Evolutionary conservation across 2,113 vertebrate species (phyloP), one percentile per base, ranked within the genome.

Genomic region (Holacanthus passer): DNA sequence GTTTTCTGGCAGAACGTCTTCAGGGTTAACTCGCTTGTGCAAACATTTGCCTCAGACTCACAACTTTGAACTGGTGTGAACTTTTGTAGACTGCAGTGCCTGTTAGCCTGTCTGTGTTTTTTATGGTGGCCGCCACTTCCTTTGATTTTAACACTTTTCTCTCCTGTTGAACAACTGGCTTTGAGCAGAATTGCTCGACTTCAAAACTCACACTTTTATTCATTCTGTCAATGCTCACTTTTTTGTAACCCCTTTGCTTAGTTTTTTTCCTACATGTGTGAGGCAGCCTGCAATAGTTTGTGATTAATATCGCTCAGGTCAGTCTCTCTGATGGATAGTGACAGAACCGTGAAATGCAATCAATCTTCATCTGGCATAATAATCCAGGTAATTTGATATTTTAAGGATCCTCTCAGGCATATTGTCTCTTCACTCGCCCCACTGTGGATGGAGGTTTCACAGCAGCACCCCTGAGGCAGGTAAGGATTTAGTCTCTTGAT

Each of bases 61-160:
- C 47, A 55, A 31, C 69, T 63, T 62, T 85, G 59, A 85, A 77
- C 83, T 55, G 3, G 47, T 43, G 47, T 84, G 71, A 79, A 69
- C 79, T 35, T 60, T 72, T 66, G 19, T 58, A 20, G 58, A 69
- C 62, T 24, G 7, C 7, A 2, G 22, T 35, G 4, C 80, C 43
- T 62, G 32, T 79, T 31, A 19, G 2, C 56, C 63, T 62, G 45
- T 78, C 64, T 45, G 55, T 9, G 62, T 73, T 66, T 77, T 88
- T 91, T 85, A 84, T 72, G 53, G 24, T 45, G 24, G 9, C 39
- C 43, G 56, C 29, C 22, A 31, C 69, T 81, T 50, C 19, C 50
- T 52, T 72, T 80, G 20, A 58, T 53, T 79, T n/a, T 60, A 66
- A 77, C 76, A 65, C 29, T 19, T 73, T 45, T 24, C 45, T 66